These are phyloP conservation scores for Leuctra nigra DNA, from an alignment of 2,888 invertebrate genomes.

Conservation along the genomic window DNA sequence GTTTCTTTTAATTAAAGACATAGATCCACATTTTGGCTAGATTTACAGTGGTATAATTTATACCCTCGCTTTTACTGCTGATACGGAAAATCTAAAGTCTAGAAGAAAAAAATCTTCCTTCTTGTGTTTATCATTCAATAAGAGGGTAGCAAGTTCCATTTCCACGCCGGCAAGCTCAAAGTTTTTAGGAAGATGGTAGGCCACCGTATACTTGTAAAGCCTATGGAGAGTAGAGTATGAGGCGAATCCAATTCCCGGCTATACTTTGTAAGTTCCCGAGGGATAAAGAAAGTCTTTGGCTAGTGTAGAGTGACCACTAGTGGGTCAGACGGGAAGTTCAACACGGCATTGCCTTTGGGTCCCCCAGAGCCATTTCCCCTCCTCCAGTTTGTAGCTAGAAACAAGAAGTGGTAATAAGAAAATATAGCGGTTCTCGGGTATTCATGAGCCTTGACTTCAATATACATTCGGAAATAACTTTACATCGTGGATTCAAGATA, in stretches of 20 bases:
- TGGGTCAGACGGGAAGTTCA: background rate
- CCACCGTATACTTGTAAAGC: background rate
- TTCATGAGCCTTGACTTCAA: too few relatives aligned
- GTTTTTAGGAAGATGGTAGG: background rate
- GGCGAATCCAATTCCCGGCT: conserved; percentile 22
- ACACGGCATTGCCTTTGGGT: conserved; percentile 1
- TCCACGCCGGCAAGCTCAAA: background rate
- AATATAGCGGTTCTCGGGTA: too few relatives aligned
- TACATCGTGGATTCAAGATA: too few relatives aligned
- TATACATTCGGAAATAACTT: too few relatives aligned
- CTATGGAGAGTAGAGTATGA: background rate
- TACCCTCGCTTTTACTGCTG: too few relatives aligned
- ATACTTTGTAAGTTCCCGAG: conserved; percentile 21
- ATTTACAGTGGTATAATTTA: too few relatives aligned
- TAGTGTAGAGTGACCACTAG: background rate
- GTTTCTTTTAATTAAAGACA: too few relatives aligned
- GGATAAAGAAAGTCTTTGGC: conserved; percentile 3
- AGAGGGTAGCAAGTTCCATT: too few relatives aligned
- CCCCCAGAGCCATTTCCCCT: conserved; percentile 1
- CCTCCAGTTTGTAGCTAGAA: background rate
- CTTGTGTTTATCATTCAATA: too few relatives aligned
- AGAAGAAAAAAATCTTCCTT: too few relatives aligned
- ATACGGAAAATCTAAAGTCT: too few relatives aligned
- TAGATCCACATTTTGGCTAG: too few relatives aligned
- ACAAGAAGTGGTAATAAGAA: conserved; percentile 7